These are phyloP conservation scores for Branchinecta sandiegonensis DNA, from an alignment of 2,888 invertebrate genomes.

Conservation along the genomic window DNA sequence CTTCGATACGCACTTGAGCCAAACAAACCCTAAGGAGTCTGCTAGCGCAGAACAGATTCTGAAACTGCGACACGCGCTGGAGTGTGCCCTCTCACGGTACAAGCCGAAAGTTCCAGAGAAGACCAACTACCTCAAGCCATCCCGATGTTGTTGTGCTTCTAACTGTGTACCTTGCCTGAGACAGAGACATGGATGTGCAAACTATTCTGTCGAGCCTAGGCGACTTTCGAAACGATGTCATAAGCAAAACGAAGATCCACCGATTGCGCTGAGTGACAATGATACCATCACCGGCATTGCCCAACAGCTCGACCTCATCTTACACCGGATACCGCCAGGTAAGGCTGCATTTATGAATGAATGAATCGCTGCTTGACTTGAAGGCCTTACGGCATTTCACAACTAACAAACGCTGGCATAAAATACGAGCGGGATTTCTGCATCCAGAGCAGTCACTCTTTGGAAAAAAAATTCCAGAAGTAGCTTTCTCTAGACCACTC, in stretches of 20 bases:
- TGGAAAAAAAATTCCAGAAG: too few species aligned
- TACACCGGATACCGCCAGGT: not conserved
- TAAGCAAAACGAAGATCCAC: not conserved
- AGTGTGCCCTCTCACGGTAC: not conserved
- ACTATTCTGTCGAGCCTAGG: not conserved
- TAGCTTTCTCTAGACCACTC: too few species aligned
- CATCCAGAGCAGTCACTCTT: too few species aligned
- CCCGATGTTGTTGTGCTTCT: not conserved
- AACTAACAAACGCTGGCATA: too few species aligned
- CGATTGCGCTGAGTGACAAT: not conserved
- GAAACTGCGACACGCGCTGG: conserved; percentile 6
- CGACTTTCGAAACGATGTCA: not conserved
- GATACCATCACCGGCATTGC: not conserved
- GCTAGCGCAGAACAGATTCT: not conserved
- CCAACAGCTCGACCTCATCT: not conserved
- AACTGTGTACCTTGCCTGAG: not conserved
- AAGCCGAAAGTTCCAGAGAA: not conserved
- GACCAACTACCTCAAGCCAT: not conserved
- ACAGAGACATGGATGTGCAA: not conserved
- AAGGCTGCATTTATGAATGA: not conserved
- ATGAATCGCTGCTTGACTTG: too few species aligned
- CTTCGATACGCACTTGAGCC: not conserved
- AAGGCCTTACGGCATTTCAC: too few species aligned
- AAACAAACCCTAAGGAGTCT: not conserved
- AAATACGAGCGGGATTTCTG: too few species aligned